These are phyloP conservation scores for Carterocephalus palaemon DNA, from an alignment of 2,888 invertebrate genomes.

Conservation along the genomic window DNA sequence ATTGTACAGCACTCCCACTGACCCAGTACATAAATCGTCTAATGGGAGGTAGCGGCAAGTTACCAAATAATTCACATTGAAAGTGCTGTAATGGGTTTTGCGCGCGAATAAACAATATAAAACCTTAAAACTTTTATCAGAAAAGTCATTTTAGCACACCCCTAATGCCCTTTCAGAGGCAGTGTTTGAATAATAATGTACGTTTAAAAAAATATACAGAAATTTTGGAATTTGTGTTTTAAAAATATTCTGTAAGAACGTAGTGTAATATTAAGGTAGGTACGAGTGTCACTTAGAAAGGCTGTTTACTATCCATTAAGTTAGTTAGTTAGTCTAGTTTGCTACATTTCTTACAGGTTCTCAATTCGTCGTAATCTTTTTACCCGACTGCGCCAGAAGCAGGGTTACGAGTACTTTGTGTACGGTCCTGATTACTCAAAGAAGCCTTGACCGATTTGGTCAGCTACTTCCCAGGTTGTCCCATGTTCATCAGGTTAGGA, in stretches of 20 bases:
- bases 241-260: constrained; percentile 3
- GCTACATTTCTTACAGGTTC: too few species aligned
- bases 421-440: too few species aligned
- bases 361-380: too few species aligned
- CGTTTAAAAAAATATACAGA: constrained; percentile 18
- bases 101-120: constrained; percentile 65
- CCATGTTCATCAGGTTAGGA: too few species aligned
- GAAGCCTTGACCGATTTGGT: too few species aligned
- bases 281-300: too few species aligned
- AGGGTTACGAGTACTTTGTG: too few species aligned
- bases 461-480: too few species aligned
- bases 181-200: constrained; percentile 31
- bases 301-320: too few species aligned
- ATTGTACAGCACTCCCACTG: neutral
- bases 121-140: constrained; percentile 53
- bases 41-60: constrained; percentile 57
- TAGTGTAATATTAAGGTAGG: too few species aligned
- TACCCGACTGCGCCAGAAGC: too few species aligned
- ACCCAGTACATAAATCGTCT: constrained; percentile 57
- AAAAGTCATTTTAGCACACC: constrained; percentile 54
- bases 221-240: constrained; percentile 11
- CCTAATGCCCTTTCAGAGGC: constrained; percentile 51
- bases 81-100: constrained; percentile 61
- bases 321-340: too few species aligned
- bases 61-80: constrained; percentile 69